Percentiles rank a stretch among this genome's conserved stretches.
Evolutionary conservation across 2,888 invertebrate species (phyloP).

Genomic region (Drosophila testacea): DNA sequence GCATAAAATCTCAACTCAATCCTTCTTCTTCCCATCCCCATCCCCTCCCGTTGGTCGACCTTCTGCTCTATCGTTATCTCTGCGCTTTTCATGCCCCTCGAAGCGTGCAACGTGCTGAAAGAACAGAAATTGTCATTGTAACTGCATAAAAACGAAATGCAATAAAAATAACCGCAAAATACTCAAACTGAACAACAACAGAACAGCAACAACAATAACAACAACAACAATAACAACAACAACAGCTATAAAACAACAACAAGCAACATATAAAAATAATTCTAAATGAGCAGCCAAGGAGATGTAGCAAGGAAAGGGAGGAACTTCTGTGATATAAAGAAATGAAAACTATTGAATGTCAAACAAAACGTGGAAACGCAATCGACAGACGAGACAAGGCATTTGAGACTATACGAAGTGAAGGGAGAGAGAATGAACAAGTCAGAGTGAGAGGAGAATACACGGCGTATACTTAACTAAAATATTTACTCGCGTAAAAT

Average conservation of each 20-base stretch:
- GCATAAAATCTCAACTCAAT: slow-evolving; percentile 57
- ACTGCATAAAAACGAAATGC: slow-evolving; percentile 73
- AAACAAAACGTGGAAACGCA: slow-evolving; percentile 69
- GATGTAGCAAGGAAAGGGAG: not conserved
- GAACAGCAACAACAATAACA: slow-evolving; percentile 20
- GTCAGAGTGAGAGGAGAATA: slow-evolving; percentile 7
- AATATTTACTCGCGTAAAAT: slow-evolving; percentile 65
- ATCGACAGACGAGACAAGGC: slow-evolving; percentile 42
- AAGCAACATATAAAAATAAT: slow-evolving; percentile 71
- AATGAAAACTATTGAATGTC: slow-evolving; percentile 75
- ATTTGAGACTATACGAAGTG: not conserved
- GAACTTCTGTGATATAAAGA: slow-evolving; percentile 30
- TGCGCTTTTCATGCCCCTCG: slow-evolving; percentile 53
- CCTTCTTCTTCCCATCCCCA: not conserved
- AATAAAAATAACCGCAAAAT: slow-evolving; percentile 75
- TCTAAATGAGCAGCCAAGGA: slow-evolving; percentile 63
- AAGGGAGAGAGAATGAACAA: not conserved
- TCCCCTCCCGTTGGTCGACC: slow-evolving; percentile 8
- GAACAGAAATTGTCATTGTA: slow-evolving; percentile 72
- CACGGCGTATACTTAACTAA: slow-evolving; percentile 72
- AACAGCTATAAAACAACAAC: slow-evolving; percentile 36
- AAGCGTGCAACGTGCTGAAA: slow-evolving; percentile 42
- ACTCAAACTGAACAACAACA: slow-evolving; percentile 39
- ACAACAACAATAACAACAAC: slow-evolving; percentile 25
- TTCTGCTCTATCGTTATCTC: slow-evolving; percentile 57